Evolutionary conservation across 2,888 invertebrate genomes (phyloP).

Genomic region (Anticlea derivata): DNA sequence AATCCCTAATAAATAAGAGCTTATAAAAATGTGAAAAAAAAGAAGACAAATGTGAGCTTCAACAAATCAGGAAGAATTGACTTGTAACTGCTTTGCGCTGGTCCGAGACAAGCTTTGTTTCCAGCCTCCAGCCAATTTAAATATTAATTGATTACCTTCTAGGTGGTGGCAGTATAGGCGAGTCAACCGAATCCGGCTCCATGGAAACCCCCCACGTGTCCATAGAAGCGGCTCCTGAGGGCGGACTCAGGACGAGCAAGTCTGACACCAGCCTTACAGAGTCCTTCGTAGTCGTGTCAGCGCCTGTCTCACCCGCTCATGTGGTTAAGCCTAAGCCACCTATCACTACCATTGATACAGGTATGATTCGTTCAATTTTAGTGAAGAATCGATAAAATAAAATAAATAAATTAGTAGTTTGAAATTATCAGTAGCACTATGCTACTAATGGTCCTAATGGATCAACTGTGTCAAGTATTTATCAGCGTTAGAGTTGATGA

Average conservation of each 20-base stretch:
- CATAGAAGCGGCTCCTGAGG: constrained; percentile 51
- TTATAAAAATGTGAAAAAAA: too few relatives aligned
- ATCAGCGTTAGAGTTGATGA: too few relatives aligned
- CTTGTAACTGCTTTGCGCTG: too few relatives aligned
- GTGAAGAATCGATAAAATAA: constrained; percentile 51
- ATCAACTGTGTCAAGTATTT: too few relatives aligned
- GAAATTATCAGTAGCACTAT: too few relatives aligned
- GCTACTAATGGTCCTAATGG: too few relatives aligned
- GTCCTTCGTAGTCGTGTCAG: constrained; percentile 92
- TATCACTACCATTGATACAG: constrained; percentile 52
- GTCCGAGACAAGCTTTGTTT: too few relatives aligned
- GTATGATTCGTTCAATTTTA: constrained; percentile 30
- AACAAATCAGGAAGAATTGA: too few relatives aligned
- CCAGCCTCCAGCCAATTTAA: too few relatives aligned
- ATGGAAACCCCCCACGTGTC: constrained; percentile 51
- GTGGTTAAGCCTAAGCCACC: constrained; percentile 36
- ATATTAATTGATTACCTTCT: neutral
- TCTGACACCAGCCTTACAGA: constrained; percentile 96
- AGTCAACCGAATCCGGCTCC: constrained; percentile 69
- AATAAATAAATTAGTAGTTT: too few relatives aligned
- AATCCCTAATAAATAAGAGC: too few relatives aligned
- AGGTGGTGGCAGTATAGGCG: constrained; percentile 85
- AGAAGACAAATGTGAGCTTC: too few relatives aligned
- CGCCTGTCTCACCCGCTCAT: constrained; percentile 61
- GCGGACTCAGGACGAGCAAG: constrained; percentile 91